Percentiles rank a stretch among this genome's conserved stretches.
phyloP scores from a whole-genome alignment of 2,113 vertebrate species.

The Cheilinus undulatus region DNA sequence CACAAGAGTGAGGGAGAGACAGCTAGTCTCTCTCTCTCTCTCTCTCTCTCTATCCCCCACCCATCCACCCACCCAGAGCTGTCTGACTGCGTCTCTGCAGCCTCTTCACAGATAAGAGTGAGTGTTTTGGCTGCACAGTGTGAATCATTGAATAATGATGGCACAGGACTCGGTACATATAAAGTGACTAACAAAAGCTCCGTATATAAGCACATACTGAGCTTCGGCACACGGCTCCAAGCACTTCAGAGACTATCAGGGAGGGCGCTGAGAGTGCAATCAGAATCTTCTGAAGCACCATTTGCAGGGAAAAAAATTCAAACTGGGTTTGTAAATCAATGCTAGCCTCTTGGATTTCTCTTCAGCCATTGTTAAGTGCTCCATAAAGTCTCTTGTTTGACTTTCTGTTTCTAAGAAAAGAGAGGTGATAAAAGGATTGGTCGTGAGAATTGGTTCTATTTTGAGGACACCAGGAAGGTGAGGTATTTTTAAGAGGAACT shows the following conservation, averaged over 20 bases:
- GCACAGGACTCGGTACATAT: constrained; percentile 66
- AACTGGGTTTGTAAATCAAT: constrained; percentile 63
- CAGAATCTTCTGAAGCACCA: constrained; percentile 64
- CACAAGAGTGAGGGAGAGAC: constrained; percentile 46
- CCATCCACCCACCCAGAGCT: constrained; percentile 62
- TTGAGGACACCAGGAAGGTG: constrained; percentile 20
- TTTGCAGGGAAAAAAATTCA: constrained; percentile 59
- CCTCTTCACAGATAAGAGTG: constrained; percentile 72
- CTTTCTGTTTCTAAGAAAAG: constrained; percentile 37
- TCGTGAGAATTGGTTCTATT: constrained; percentile 31
- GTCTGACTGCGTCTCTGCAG: constrained; percentile 70
- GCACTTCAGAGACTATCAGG: constrained; percentile 71
- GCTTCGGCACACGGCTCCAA: constrained; percentile 46
- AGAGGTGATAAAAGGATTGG: constrained; percentile 19
- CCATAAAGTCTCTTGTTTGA: constrained; percentile 47
- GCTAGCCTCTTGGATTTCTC: constrained; percentile 56
- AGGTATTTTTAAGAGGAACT: constrained; percentile 1
- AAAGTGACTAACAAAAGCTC: constrained; percentile 74
- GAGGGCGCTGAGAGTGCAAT: constrained; percentile 65
- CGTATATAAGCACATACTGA: constrained; percentile 65
- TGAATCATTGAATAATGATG: constrained; percentile 78
- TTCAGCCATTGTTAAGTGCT: constrained; percentile 64
- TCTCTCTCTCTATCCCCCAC: constrained; percentile 5
- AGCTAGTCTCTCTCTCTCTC: constrained; percentile 24
- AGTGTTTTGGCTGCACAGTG: constrained; percentile 76